Conservation (phyloP, 2,797 vertebrate genomes). For the Oreochromis grahami region DNA sequence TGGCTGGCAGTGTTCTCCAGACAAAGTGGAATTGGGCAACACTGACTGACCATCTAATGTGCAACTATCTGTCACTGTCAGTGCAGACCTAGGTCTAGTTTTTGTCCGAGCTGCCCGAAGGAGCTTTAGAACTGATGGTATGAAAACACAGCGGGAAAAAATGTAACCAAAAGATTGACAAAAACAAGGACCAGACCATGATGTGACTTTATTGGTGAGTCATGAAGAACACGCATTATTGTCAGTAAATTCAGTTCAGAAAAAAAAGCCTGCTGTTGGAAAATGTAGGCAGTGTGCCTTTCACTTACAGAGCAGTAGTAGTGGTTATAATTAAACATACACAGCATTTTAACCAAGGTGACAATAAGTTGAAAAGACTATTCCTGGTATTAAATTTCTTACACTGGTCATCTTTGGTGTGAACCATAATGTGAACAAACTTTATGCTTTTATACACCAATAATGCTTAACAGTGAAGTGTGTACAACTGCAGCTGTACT, state of each 20-base stretch:
- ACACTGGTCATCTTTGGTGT: neutral
- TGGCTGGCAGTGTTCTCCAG: conserved; percentile 48
- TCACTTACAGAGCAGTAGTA: neutral
- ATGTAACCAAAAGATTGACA: neutral
- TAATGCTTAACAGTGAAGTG: neutral
- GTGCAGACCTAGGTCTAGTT: neutral
- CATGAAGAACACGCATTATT: neutral
- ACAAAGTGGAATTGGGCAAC: conserved; percentile 46
- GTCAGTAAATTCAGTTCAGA: neutral
- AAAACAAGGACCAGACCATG: neutral
- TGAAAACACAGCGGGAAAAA: neutral
- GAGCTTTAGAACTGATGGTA: neutral
- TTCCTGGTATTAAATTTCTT: neutral
- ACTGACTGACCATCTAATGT: conserved; percentile 7
- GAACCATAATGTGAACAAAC: neutral
- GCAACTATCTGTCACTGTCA: neutral
- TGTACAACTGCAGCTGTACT: neutral
- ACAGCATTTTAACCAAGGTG: neutral
- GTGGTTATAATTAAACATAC: neutral
- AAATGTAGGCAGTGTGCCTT: neutral
- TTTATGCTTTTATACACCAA: neutral
- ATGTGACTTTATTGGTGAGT: neutral
- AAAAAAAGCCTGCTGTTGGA: neutral
- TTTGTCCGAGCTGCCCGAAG: neutral
- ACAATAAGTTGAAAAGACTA: neutral